These are phyloP conservation scores for human DNA, from an alignment of 2,113 vertebrate species.

Conservation along the genomic window GRCh38 chr14:28969501-28970000, in stretches of 20 bases:
- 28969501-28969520: constrained; percentile 47
- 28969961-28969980: not conserved
- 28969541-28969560: constrained; percentile 79
- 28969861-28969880: not conserved
- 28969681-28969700: constrained; percentile 70
- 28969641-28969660: constrained; percentile 77
- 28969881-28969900: not conserved
- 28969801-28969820: constrained; percentile 48
- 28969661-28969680: constrained; percentile 78
- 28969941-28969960: not conserved
- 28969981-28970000: not conserved
- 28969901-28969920: not conserved
- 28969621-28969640: constrained; percentile 76
- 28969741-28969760: constrained; percentile 57
- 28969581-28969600: constrained; percentile 73
- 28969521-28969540: constrained; percentile 73
- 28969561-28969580: constrained; percentile 73
- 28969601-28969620: constrained; percentile 76
- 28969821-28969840: not conserved
- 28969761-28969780: constrained; percentile 56
- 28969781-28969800: constrained; percentile 42
- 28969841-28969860: constrained; percentile 42
- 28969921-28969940: not conserved
- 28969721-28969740: constrained; percentile 56
- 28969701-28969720: constrained; percentile 68